Percentiles rank a stretch among this genome's conserved stretches.
These are phyloP conservation scores for Helicoverpa assulta DNA, from an alignment of 2,888 invertebrate genomes.

Conservation along the genomic window DNA sequence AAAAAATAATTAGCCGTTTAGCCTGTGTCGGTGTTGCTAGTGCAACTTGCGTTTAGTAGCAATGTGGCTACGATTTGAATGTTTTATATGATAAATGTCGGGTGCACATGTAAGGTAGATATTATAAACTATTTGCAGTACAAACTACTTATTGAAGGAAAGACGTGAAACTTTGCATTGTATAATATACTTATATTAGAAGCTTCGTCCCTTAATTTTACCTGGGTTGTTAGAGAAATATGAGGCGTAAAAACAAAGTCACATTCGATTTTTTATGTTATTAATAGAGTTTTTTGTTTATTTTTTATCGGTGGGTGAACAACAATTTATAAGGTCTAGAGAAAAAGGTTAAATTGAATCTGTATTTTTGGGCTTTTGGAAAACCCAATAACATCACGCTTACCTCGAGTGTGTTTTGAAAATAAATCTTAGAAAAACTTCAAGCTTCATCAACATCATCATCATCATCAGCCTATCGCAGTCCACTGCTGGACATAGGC, in stretches of 20 bases:
- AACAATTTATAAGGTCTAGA: too few species aligned
- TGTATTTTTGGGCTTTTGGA: not conserved
- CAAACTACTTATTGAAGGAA: not conserved
- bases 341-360: not conserved
- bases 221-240: too few species aligned
- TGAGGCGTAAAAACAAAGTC: too few species aligned
- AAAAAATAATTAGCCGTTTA: constrained; percentile 46
- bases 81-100: constrained; percentile 53
- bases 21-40: constrained; percentile 28
- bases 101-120: not conserved
- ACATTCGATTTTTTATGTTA: too few species aligned
- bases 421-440: too few species aligned
- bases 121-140: constrained; percentile 8
- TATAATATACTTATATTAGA: not conserved
- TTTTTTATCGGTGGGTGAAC: too few species aligned
- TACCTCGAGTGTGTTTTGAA: not conserved
- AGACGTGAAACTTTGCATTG: not conserved
- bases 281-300: too few species aligned
- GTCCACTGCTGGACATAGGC: too few species aligned
- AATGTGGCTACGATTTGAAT: constrained; percentile 49
- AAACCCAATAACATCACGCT: not conserved
- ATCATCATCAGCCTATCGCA: too few species aligned
- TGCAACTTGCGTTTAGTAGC: constrained; percentile 36
- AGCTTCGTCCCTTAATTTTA: too few species aligned
- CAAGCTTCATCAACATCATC: too few species aligned